Conservation (phyloP, 2,797 vertebrate species). For the Momotus momota region DNA sequence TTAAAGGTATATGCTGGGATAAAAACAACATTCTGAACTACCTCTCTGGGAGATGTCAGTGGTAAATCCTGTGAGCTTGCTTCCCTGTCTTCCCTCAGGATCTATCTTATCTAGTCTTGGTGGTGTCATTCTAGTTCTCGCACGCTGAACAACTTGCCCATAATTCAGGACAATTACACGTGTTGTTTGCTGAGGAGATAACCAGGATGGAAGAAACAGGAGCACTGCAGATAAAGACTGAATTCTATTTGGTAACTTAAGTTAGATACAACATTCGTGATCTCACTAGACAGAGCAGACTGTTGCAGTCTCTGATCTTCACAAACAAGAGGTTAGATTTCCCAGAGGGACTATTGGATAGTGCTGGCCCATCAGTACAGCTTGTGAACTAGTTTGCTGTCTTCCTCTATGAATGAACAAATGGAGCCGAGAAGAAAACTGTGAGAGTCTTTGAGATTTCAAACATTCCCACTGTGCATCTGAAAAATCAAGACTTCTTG, state of each 20-base stretch:
- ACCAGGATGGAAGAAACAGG: not conserved
- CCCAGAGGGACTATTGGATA: not conserved
- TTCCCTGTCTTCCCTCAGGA: not conserved
- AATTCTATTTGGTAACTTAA: not conserved
- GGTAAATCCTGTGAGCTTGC: not conserved
- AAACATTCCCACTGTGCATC: not conserved
- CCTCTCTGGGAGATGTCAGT: not conserved
- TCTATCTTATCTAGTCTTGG: not conserved
- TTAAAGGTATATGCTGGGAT: not conserved
- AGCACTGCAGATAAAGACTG: not conserved
- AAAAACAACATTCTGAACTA: not conserved
- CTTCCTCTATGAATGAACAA: not conserved
- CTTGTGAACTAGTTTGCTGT: not conserved
- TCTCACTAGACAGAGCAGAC: not conserved
- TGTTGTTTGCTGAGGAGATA: not conserved
- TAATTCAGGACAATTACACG: not conserved
- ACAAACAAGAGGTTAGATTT: not conserved
- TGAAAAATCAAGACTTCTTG: not conserved
- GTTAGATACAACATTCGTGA: rapidly evolving
- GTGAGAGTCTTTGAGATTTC: not conserved
- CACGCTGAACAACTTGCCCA: not conserved
- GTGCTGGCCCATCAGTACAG: not conserved
- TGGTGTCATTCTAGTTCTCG: not conserved
- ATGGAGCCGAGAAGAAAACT: not conserved
- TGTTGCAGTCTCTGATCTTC: not conserved